phyloP scores from a whole-genome alignment of 2,797 vertebrate genomes.

The Molossus alvarezi region DNA sequence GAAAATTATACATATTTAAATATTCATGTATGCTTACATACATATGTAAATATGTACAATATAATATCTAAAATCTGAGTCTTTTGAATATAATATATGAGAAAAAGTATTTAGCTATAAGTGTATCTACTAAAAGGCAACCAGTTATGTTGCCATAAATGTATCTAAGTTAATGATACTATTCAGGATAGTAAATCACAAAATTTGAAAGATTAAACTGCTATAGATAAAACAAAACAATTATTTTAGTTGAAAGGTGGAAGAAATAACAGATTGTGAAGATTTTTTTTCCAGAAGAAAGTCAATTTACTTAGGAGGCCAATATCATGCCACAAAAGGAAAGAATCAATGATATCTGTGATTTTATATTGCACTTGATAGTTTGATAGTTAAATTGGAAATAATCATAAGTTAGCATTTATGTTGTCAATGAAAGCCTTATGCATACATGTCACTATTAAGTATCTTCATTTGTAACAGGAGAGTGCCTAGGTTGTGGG shows the following conservation, averaged over 20 bases:
- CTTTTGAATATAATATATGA: slow-evolving; percentile 53
- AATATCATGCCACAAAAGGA: slow-evolving; percentile 71
- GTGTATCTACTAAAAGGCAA: slow-evolving; percentile 29
- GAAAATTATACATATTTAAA: background rate
- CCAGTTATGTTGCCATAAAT: slow-evolving; percentile 33
- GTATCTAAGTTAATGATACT: slow-evolving; percentile 44
- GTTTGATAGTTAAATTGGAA: slow-evolving; percentile 74
- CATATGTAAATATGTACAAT: background rate
- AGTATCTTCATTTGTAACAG: slow-evolving; percentile 66
- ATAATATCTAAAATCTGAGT: slow-evolving; percentile 35
- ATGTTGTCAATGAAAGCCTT: slow-evolving; percentile 71
- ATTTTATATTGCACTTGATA: slow-evolving; percentile 73
- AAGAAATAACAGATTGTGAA: slow-evolving; percentile 55
- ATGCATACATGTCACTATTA: slow-evolving; percentile 38
- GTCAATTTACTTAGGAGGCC: slow-evolving; percentile 43
- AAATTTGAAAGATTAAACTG: slow-evolving; percentile 66
- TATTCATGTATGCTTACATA: background rate
- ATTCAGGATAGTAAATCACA: slow-evolving; percentile 45
- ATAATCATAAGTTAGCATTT: slow-evolving; percentile 73
- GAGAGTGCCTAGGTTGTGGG: background rate
- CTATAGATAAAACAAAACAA: slow-evolving; percentile 52
- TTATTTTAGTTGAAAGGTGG: slow-evolving; percentile 62
- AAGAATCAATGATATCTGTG: slow-evolving; percentile 60
- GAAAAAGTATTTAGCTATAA: slow-evolving; percentile 54
- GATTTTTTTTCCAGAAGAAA: slow-evolving; percentile 73